phyloP scores from a whole-genome alignment of 2,888 invertebrate species.

The Lypha dubia region DNA sequence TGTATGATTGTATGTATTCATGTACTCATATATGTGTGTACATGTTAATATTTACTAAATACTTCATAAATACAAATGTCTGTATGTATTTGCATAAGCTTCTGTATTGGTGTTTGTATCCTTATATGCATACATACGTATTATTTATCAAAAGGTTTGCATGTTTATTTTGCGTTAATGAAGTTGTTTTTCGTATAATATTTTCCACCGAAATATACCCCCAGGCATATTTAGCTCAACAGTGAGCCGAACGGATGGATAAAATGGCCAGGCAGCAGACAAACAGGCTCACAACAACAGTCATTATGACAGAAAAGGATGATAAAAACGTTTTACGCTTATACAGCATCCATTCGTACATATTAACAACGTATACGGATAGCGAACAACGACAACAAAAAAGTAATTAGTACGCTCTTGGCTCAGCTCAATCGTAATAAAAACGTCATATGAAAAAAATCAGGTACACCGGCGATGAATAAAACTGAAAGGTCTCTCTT shows the following conservation, averaged over 20 bases:
- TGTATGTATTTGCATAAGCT: not conserved
- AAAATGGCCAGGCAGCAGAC: conserved; percentile 42
- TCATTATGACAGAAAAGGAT: conserved; percentile 40
- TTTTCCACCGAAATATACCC: conserved; percentile 65
- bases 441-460: conserved; percentile 60
- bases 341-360: not conserved
- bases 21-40: too few species aligned
- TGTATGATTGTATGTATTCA: too few species aligned
- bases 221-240: conserved; percentile 62
- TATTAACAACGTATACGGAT: conserved; percentile 51
- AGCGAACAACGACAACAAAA: conserved; percentile 66
- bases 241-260: conserved; percentile 55
- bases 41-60: not conserved
- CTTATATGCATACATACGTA: conserved; percentile 33
- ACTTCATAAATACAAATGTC: not conserved
- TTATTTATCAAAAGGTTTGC: conserved; percentile 69
- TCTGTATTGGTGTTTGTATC: conserved; percentile 1
- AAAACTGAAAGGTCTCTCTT: conserved; percentile 38
- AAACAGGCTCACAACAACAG: conserved; percentile 59
- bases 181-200: conserved; percentile 71
- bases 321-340: conserved; percentile 6
- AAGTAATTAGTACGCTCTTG: conserved; percentile 72
- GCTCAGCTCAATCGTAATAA: conserved; percentile 63
- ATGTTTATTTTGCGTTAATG: conserved; percentile 73
- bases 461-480: conserved; percentile 52